Conservation (phyloP, 2,888 invertebrate genomes). For the Anorthoa munda region DNA sequence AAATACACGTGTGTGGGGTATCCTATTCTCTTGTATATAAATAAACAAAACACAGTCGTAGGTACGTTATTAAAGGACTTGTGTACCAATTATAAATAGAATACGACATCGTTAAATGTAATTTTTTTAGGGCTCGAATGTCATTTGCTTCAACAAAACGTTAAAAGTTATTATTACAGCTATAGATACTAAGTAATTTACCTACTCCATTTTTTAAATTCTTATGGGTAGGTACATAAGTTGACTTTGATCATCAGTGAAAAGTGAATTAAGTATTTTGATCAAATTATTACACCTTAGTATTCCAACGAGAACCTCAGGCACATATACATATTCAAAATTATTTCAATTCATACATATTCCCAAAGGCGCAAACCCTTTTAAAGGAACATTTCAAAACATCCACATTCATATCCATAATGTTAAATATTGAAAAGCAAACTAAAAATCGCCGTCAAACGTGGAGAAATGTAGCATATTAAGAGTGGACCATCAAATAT, state of each 20-base stretch:
- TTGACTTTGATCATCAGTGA: neutral
- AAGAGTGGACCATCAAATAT: conserved; percentile 56
- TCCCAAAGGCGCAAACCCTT: conserved; percentile 18
- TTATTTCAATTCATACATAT: conserved; percentile 23
- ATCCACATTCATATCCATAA: conserved; percentile 31
- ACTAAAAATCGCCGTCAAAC: conserved; percentile 19
- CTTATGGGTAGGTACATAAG: too few species aligned
- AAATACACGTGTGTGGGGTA: conserved; percentile 16
- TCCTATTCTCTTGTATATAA: neutral
- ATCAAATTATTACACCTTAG: neutral
- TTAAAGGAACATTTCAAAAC: conserved; percentile 35
- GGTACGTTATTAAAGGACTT: neutral
- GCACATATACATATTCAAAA: conserved; percentile 12
- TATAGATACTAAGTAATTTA: neutral
- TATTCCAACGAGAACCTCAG: conserved; percentile 3
- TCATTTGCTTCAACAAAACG: neutral
- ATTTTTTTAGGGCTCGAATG: neutral
- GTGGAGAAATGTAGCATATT: conserved; percentile 46
- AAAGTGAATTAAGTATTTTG: too few species aligned
- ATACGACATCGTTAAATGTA: neutral
- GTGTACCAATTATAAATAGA: neutral
- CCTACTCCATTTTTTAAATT: too few species aligned
- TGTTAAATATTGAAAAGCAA: conserved; percentile 42
- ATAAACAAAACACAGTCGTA: neutral
- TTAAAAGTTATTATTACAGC: neutral